Percentiles rank a stretch among this genome's conserved stretches.
Evolutionary conservation across 2,113 vertebrate species (phyloP).

Genomic region (Ophthalmolycus amberensis): DNA sequence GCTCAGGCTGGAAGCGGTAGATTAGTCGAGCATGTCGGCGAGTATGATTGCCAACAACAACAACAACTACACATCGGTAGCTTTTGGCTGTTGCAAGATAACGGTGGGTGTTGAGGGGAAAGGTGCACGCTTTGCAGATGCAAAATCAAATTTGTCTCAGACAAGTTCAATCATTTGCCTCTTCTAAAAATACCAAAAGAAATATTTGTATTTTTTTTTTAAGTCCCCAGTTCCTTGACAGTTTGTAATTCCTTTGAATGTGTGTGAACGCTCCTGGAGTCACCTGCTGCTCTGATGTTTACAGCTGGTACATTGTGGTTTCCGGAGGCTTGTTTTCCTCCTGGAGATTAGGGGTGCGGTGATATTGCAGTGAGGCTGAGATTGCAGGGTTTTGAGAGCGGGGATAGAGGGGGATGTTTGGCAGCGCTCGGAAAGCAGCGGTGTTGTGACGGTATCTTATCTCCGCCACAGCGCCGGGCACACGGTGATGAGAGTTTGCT

Average conservation of each 20-base stretch:
- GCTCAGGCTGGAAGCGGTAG: not conserved
- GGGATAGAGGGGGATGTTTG: constrained; percentile 60
- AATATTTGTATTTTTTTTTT: not conserved
- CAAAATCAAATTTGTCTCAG: constrained; percentile 28
- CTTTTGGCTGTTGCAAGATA: constrained; percentile 18
- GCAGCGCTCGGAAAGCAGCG: constrained; percentile 55
- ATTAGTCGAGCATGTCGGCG: constrained; percentile 12
- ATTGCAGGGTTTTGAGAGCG: constrained; percentile 45
- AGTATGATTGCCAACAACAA: constrained; percentile 23
- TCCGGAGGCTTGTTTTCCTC: constrained; percentile 22
- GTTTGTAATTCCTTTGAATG: not conserved
- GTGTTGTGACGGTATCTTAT: constrained; percentile 70
- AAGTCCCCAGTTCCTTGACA: not conserved
- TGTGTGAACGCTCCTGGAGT: constrained; percentile 4
- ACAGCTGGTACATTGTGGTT: constrained; percentile 23
- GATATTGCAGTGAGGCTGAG: constrained; percentile 36
- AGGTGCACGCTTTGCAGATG: not conserved
- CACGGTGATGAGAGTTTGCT: constrained; percentile 50
- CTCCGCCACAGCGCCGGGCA: constrained; percentile 51
- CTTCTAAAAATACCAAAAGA: not conserved
- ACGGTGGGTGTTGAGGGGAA: constrained; percentile 7
- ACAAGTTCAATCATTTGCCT: constrained; percentile 20
- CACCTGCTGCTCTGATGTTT: constrained; percentile 23
- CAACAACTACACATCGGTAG: not conserved
- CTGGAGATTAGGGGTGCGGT: constrained; percentile 26